Conservation (phyloP, 2,888 invertebrate genomes). For the Trichopoda pennipes region DNA sequence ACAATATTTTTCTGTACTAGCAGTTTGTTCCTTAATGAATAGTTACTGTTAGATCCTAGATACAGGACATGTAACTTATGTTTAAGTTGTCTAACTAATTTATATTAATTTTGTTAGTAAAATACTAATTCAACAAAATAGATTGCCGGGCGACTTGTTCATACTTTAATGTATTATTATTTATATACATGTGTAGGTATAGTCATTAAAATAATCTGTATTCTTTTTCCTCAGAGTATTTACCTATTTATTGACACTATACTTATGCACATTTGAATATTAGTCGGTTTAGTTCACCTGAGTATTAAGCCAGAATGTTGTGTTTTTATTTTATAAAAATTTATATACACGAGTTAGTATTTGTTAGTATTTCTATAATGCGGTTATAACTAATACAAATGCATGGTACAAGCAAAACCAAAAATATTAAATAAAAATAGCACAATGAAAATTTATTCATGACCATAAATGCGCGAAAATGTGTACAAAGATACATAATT, state of each 20-base stretch:
- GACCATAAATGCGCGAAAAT: background rate
- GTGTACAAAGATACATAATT: slow-evolving; percentile 20
- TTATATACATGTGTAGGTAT: background rate
- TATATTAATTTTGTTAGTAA: too few relatives aligned
- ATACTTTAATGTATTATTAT: too few relatives aligned
- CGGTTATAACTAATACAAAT: slow-evolving; percentile 49
- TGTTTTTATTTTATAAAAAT: slow-evolving; percentile 7
- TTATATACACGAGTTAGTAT: background rate
- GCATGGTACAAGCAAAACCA: slow-evolving; percentile 17
- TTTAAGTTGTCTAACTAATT: too few relatives aligned
- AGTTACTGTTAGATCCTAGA: too few relatives aligned
- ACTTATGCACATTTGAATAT: slow-evolving; percentile 17
- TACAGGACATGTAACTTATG: too few relatives aligned
- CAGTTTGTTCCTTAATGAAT: too few relatives aligned
- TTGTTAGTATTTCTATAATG: slow-evolving; percentile 39
- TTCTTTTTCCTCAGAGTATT: background rate
- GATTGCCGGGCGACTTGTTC: too few relatives aligned
- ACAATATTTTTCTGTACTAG: too few relatives aligned
- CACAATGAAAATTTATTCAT: background rate
- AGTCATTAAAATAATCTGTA: background rate
- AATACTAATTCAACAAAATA: too few relatives aligned
- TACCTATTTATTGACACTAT: background rate
- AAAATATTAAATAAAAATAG: background rate
- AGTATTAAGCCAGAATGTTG: slow-evolving; percentile 24
- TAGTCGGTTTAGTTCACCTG: slow-evolving; percentile 52